Evolutionary conservation across 2,888 invertebrate species (phyloP), one percentile per base, ranked within the genome.

Genomic region (Pheosia gnoma): DNA sequence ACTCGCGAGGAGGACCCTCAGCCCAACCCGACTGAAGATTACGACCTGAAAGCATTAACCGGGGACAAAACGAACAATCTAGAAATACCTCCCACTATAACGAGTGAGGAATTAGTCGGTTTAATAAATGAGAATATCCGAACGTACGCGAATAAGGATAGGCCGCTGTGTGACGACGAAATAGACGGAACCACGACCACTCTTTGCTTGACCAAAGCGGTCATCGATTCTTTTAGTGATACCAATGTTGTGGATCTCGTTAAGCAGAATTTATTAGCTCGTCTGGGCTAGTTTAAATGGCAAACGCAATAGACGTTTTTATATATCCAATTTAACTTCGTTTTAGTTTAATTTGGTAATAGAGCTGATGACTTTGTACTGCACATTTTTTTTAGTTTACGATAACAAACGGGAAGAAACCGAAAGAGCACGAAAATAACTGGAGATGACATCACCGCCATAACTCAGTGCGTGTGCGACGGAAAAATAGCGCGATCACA

Each of bases 161-260:
- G 75, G 8, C 72, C 78, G 6, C 59, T 78, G 56, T 87, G 87
- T 39, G 88, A 87, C 25, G 85, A 87, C 8, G 87, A 92, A 67
- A 78, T 85, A n/a, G 88, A 93, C 66, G 87, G 88, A 37, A 81
- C 85, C 47, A 85, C 89, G 0, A 77, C 81, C 3, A 86, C 81
- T 41, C 77, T 90, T 51, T 80, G 89, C 67, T 76, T 93, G 45
- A 92, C 93, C 37, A 89, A 93, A 71, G 88, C 94, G 51, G 82
- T 96, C 49, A 93, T 96, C 39, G 95, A 96, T 82, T 94, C 96
- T 41, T 93, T 96, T 72, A 95, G 96, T 78, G 94, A 96, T 77
- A 94, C 94, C 57, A 93, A 94, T 70, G 94, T 96, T 55, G 94
- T 96, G 72, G 90, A 93, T 62, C 70, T 88, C 5, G 93, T 95